These are phyloP conservation scores for Trogon surrucura DNA, from an alignment of 2,113 vertebrate genomes.

Conservation along the genomic window DNA sequence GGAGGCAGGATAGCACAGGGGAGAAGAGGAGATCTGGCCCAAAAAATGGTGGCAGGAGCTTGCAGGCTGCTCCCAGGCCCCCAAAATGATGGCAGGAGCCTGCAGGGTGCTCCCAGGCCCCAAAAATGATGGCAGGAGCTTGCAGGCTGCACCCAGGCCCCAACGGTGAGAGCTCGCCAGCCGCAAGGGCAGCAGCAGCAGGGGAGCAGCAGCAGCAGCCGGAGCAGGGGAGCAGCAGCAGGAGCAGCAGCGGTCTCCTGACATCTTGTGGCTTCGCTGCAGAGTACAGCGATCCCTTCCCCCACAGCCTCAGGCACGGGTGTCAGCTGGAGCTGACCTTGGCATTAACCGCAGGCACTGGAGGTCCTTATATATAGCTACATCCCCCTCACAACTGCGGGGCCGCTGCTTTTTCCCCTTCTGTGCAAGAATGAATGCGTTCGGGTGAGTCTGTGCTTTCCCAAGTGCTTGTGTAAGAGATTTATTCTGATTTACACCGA, in stretches of 20 bases:
- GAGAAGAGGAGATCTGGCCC: background rate
- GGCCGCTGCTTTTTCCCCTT: background rate
- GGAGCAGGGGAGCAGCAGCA: background rate
- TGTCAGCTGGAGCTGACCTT: constrained; percentile 41
- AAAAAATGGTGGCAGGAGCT: background rate
- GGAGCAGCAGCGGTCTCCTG: constrained; percentile 29
- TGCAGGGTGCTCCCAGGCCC: background rate
- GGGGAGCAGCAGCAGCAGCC: background rate
- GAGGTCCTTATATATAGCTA: background rate
- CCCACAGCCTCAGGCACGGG: background rate
- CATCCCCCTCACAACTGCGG: background rate
- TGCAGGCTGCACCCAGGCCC: background rate
- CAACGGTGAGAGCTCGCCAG: background rate
- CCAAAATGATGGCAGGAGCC: background rate
- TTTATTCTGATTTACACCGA: background rate
- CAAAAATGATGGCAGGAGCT: background rate
- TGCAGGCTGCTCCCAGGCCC: background rate
- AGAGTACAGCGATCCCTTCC: constrained; percentile 42
- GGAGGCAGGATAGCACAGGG: background rate
- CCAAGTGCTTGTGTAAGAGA: background rate
- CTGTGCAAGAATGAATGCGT: background rate
- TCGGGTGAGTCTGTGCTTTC: background rate
- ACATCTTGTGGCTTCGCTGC: constrained; percentile 58
- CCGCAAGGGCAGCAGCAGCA: too few relatives aligned
- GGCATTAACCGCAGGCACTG: background rate